A percentile compares a stretch with the other conserved stretches of the same genome.
These are phyloP conservation scores for Marronus borbonicus DNA, from an alignment of 2,888 invertebrate genomes.

Conservation along the genomic window DNA sequence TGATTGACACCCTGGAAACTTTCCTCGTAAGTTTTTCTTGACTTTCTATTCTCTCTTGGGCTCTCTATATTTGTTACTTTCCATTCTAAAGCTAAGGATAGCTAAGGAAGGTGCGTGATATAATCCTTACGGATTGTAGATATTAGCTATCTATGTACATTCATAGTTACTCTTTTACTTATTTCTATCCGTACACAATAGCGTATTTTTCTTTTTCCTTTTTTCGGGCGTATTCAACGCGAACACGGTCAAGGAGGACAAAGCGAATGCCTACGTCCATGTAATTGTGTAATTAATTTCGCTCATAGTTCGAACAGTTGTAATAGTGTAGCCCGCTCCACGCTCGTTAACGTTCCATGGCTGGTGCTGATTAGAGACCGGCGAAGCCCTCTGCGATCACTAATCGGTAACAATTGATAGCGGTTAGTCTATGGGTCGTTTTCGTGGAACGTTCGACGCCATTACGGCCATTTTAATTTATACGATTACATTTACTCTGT, in stretches of 20 bases:
- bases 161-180: neutral
- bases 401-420: conserved; percentile 59
- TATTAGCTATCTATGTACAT: too few species aligned
- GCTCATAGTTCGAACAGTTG: conserved; percentile 51
- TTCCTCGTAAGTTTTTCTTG: too few species aligned
- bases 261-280: conserved; percentile 31
- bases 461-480: conserved; percentile 49
- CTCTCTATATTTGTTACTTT: too few species aligned
- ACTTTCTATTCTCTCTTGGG: too few species aligned
- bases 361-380: conserved; percentile 57
- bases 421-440: conserved; percentile 55
- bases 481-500: conserved; percentile 49
- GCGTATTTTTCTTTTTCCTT: neutral
- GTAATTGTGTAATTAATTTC: conserved; percentile 56
- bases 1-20: too few species aligned
- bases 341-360: conserved; percentile 56
- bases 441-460: conserved; percentile 49
- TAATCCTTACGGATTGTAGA: too few species aligned
- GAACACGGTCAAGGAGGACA: conserved; percentile 15
- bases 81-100: too few species aligned
- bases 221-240: conserved; percentile 11
- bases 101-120: too few species aligned
- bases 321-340: conserved; percentile 38
- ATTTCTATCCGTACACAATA: neutral
- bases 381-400: conserved; percentile 54